Conservation (phyloP, 2,888 invertebrate genomes). For the Horisme vitalbata region DNA sequence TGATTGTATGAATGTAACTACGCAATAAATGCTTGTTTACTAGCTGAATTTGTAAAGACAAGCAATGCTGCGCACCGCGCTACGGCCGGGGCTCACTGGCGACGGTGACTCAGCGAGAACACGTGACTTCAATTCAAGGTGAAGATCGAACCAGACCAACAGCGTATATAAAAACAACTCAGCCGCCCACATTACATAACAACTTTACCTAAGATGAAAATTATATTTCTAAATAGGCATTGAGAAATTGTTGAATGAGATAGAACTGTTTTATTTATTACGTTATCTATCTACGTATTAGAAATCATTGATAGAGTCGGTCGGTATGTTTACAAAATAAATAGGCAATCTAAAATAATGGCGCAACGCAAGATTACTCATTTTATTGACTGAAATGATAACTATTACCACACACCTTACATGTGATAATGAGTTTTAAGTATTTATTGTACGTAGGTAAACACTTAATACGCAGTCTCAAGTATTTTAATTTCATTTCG, state of each 20-base stretch:
- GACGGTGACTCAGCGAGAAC: constrained; percentile 53
- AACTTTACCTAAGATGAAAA: constrained; percentile 11
- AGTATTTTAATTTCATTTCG: no score
- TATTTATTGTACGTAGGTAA: not conserved
- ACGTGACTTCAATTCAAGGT: constrained; percentile 74
- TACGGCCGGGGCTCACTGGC: constrained; percentile 1
- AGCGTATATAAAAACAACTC: constrained; percentile 23
- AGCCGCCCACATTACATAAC: constrained; percentile 10
- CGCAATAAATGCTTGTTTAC: constrained; percentile 51
- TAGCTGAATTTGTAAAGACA: constrained; percentile 32
- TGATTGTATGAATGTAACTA: constrained; percentile 35
- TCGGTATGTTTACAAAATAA: constrained; percentile 5
- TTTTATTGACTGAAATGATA: not conserved
- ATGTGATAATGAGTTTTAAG: not conserved
- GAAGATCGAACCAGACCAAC: constrained; percentile 49
- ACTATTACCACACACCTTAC: constrained; percentile 8
- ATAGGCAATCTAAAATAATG: constrained; percentile 3
- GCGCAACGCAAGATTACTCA: constrained; percentile 7
- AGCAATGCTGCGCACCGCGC: constrained; percentile 16
- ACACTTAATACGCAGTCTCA: not conserved
- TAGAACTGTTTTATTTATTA: not conserved
- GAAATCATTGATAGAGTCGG: not conserved
- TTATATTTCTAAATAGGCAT: constrained; percentile 11
- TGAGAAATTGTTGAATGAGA: constrained; percentile 8
- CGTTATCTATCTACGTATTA: not conserved